Evolutionary conservation across 2,113 vertebrate genomes (phyloP).

Genomic region (Ochotona curzoniae): DNA sequence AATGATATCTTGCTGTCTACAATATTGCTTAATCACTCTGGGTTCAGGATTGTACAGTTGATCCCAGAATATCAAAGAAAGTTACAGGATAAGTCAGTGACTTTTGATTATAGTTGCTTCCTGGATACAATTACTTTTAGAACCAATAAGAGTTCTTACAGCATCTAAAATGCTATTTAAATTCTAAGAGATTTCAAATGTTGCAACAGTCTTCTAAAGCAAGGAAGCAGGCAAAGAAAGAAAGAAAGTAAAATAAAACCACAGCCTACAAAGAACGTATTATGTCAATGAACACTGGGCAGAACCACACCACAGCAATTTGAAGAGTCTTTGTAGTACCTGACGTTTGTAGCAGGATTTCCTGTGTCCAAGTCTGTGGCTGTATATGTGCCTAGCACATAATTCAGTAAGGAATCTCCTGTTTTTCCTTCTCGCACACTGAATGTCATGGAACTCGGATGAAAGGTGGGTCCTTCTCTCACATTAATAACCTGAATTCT

Average conservation of each 20-base stretch:
- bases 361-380: constrained; percentile 92
- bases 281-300: not conserved
- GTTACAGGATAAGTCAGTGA: not conserved
- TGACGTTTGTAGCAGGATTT: constrained; percentile 88
- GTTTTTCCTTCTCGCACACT: constrained; percentile 84
- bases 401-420: constrained; percentile 72
- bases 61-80: constrained; percentile 45
- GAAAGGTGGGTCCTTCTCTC: constrained; percentile 89
- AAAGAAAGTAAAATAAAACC: not conserved
- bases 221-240: not conserved
- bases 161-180: not conserved
- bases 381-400: constrained; percentile 85
- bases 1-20: not conserved
- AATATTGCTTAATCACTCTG: not conserved
- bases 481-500: constrained; percentile 89
- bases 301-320: not conserved
- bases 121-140: not conserved
- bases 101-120: constrained; percentile 3
- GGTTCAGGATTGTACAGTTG: not conserved
- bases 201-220: not conserved
- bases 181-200: not conserved
- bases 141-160: not conserved
- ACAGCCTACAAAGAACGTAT: not conserved
- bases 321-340: constrained; percentile 82
- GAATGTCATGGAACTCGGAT: constrained; percentile 83